phyloP scores from a whole-genome alignment of 53 echinoderm and acorn worm species.

The Temnopleurus reevesii region DNA sequence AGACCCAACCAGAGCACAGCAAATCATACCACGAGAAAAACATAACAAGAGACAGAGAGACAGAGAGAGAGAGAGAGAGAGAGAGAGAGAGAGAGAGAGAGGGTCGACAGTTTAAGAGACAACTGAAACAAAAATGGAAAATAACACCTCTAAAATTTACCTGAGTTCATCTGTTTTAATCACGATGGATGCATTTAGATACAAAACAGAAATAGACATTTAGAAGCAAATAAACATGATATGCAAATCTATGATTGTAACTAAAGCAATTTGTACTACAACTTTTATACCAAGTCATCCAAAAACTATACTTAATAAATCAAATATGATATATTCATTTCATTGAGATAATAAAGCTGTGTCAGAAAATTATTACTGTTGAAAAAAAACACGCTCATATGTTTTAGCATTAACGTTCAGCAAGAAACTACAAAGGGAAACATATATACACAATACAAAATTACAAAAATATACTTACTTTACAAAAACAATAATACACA shows the following conservation, averaged over 20 bases:
- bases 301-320: background rate
- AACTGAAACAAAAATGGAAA: background rate
- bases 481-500: background rate
- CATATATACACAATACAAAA: background rate
- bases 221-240: background rate
- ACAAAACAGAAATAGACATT: slow-evolving; percentile 41
- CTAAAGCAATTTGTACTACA: background rate
- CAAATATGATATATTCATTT: background rate
- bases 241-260: background rate
- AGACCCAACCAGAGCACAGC: background rate
- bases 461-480: background rate
- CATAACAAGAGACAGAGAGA: no score
- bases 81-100: no score
- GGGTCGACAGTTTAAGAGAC: no score
- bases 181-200: slow-evolving; percentile 42
- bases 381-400: background rate
- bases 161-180: slow-evolving; percentile 55
- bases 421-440: background rate
- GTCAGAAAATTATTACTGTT: background rate
- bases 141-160: slow-evolving; percentile 20
- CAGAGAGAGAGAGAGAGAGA: no score
- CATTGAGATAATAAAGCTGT: background rate
- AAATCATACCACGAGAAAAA: no score
- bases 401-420: background rate
- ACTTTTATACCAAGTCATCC: background rate